Percentiles rank a stretch among this genome's conserved stretches.
phyloP scores from a whole-genome alignment of 2,797 vertebrate genomes.

The Apogon talboti region DNA sequence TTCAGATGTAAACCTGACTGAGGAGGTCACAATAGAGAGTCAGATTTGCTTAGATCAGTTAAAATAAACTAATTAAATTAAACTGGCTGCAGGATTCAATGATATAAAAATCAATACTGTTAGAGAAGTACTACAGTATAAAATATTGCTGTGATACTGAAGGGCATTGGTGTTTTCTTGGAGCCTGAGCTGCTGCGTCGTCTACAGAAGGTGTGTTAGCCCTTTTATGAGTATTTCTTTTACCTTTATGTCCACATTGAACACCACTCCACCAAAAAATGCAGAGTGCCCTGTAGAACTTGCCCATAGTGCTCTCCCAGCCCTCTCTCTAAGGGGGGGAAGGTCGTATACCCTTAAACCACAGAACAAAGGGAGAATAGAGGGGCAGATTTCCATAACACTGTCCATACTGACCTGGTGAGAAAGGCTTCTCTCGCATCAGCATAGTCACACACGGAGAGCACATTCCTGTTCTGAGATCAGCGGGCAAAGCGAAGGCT shows the following conservation, averaged over 20 bases:
- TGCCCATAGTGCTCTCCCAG: conserved; percentile 56
- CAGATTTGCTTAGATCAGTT: no score
- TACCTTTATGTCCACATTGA: conserved; percentile 20
- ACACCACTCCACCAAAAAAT: conserved; percentile 32
- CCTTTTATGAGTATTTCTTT: conserved; percentile 28
- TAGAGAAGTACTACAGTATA: no score
- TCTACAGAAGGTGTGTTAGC: background rate
- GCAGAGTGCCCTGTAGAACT: conserved; percentile 49
- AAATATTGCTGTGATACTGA: no score
- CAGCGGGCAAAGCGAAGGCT: conserved; percentile 24
- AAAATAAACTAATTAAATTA: no score
- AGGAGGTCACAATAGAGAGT: no score
- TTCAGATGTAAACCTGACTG: no score
- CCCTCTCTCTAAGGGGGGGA: conserved; percentile 38
- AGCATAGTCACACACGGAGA: conserved; percentile 15
- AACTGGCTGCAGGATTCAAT: no score
- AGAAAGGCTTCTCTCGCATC: conserved; percentile 53
- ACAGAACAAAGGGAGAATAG: conserved; percentile 75
- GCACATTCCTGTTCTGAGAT: conserved; percentile 31
- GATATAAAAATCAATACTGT: no score
- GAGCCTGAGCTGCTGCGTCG: background rate
- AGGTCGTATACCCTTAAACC: conserved; percentile 53
- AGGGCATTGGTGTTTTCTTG: no score
- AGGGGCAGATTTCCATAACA: conserved; percentile 78
- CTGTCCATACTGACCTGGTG: conserved; percentile 60